Evolutionary conservation across 2,797 vertebrate genomes (phyloP).

Genomic region (Sebastes trivittatus): DNA sequence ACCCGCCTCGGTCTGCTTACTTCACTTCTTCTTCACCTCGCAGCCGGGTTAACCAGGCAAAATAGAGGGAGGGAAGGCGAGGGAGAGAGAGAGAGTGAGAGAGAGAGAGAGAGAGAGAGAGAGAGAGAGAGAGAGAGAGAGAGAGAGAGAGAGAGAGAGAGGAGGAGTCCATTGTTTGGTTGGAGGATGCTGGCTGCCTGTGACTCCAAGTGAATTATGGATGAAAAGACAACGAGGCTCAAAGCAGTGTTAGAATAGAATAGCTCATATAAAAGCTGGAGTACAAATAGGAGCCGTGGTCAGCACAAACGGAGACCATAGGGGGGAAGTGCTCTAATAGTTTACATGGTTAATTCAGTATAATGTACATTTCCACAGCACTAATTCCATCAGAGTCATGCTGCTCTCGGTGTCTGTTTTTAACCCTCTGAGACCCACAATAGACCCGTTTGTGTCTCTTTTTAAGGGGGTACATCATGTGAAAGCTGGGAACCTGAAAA

Average conservation of each 20-base stretch:
- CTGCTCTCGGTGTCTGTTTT: not conserved
- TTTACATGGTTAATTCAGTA: not conserved
- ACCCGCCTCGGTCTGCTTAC: conserved; percentile 76
- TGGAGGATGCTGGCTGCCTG: conserved; percentile 29
- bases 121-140: not conserved
- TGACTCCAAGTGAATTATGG: conserved; percentile 55
- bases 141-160: not conserved
- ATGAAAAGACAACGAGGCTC: conserved; percentile 46
- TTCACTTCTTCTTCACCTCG: conserved; percentile 79
- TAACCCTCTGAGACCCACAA: no score
- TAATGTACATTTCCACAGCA: not conserved
- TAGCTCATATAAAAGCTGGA: not conserved
- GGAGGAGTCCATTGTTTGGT: conserved; percentile 66
- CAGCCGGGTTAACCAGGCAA: conserved; percentile 83
- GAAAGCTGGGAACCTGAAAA: no score
- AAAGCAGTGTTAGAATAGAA: conserved; percentile 30
- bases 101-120: no score
- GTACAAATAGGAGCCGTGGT: not conserved
- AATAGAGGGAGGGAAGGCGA: conserved; percentile 55
- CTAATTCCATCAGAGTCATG: not conserved
- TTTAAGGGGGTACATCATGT: no score
- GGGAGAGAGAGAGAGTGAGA: conserved; percentile 14
- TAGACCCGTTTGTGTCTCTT: no score
- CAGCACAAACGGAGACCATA: not conserved
- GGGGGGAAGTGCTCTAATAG: not conserved